Evolutionary conservation across 2,888 invertebrate genomes (phyloP).

Genomic region (Didymodactylos carnosus): DNA sequence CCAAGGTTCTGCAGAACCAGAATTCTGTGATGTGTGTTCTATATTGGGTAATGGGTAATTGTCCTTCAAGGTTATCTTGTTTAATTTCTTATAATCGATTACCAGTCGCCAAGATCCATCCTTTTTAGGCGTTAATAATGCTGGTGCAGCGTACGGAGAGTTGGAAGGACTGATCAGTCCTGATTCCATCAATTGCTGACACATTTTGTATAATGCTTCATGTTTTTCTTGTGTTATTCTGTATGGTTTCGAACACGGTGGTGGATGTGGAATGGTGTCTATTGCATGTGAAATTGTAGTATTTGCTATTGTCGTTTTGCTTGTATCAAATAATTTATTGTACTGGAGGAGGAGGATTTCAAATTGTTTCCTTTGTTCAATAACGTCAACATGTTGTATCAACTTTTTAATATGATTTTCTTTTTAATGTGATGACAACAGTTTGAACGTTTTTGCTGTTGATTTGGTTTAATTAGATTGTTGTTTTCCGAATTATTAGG

Average conservation of each 20-base stretch:
- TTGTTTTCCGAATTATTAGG: too few species aligned
- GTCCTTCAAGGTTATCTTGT: too few species aligned
- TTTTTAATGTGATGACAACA: background rate
- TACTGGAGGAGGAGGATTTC: background rate
- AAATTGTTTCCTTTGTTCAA: background rate
- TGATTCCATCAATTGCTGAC: background rate
- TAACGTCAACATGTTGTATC: background rate
- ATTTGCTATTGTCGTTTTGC: background rate
- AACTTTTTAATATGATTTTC: background rate
- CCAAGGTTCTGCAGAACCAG: too few species aligned
- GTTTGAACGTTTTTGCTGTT: background rate
- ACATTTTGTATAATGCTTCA: background rate
- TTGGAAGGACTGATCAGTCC: background rate
- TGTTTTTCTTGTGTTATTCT: background rate
- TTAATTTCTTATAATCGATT: too few species aligned
- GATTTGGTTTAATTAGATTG: too few species aligned
- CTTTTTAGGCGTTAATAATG: background rate
- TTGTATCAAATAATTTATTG: background rate
- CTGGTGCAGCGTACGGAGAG: background rate
- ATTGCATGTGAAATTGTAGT: background rate
- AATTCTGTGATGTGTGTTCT: too few species aligned
- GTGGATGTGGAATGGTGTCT: background rate
- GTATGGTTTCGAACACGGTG: background rate
- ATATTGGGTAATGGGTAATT: too few species aligned
- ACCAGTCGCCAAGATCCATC: background rate